These are phyloP conservation scores for Pterophyllum scalare DNA, from an alignment of 2,113 vertebrate species.

Conservation along the genomic window DNA sequence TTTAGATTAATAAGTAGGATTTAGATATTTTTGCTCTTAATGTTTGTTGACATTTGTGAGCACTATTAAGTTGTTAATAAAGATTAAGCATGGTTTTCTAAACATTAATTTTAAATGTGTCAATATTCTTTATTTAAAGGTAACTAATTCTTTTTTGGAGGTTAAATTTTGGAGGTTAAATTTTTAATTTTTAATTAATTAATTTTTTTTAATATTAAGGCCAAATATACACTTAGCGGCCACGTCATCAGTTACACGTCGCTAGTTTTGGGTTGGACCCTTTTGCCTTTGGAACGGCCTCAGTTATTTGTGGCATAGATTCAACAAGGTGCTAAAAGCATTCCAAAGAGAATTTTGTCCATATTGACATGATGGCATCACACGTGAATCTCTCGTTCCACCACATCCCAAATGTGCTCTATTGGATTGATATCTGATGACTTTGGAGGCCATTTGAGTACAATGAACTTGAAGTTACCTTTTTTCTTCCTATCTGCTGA, in stretches of 20 bases:
- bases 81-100: not conserved
- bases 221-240: no score
- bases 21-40: not conserved
- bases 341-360: rapidly evolving
- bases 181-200: no score
- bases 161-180: not conserved
- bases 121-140: not conserved
- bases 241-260: no score
- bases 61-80: not conserved
- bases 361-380: rapidly evolving
- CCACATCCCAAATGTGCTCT: no score
- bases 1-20: not conserved
- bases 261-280: not conserved
- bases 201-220: no score
- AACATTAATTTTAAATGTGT: not conserved
- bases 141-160: not conserved
- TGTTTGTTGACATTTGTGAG: not conserved
- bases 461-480: no score
- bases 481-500: no score
- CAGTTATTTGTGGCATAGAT: not conserved
- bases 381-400: no score
- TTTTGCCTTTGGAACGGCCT: not conserved
- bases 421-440: no score
- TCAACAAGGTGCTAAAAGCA: not conserved
- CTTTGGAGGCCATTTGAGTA: no score